These are phyloP conservation scores for Staurois parvus DNA, from an alignment of 2,797 vertebrate genomes.

Conservation along the genomic window DNA sequence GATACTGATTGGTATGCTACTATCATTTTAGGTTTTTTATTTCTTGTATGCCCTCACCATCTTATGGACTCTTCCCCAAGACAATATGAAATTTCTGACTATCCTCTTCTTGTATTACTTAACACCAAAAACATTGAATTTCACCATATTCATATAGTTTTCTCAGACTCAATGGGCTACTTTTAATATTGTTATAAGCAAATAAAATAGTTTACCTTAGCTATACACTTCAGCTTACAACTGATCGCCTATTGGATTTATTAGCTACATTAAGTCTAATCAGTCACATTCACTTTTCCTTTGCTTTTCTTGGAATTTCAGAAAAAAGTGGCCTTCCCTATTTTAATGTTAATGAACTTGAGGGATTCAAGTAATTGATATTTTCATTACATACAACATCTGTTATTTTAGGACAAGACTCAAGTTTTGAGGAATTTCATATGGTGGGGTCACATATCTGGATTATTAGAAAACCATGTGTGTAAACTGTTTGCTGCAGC, in stretches of 20 bases:
- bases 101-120: too few relatives aligned
- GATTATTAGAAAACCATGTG: conserved; percentile 23
- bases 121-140: too few relatives aligned
- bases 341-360: conserved; percentile 27
- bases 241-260: background rate
- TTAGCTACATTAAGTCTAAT: background rate
- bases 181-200: background rate
- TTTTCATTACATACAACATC: conserved; percentile 39
- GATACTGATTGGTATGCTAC: too few relatives aligned
- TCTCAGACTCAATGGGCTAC: background rate
- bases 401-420: conserved; percentile 46
- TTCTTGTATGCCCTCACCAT: too few relatives aligned
- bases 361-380: conserved; percentile 25
- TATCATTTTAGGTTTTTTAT: too few relatives aligned
- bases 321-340: background rate
- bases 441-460: conserved; percentile 19
- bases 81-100: too few relatives aligned
- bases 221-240: background rate
- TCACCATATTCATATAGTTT: too few relatives aligned
- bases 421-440: conserved; percentile 25
- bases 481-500: conserved; percentile 12
- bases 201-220: background rate
- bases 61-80: too few relatives aligned
- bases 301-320: conserved; percentile 1
- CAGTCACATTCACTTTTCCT: background rate